phyloP scores from a whole-genome alignment of 2,888 invertebrate species.

The Spilarctia lutea region DNA sequence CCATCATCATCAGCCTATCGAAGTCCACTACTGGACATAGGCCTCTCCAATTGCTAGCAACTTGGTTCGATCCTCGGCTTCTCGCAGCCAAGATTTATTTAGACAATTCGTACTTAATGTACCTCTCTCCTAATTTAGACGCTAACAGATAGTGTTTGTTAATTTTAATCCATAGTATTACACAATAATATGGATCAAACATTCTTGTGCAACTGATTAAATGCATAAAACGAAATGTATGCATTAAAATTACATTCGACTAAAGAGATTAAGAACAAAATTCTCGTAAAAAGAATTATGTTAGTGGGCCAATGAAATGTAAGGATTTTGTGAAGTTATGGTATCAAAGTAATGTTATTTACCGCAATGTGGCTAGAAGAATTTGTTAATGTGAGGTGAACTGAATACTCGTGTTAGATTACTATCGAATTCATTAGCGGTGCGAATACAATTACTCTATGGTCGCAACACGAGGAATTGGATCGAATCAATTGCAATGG shows the following conservation, averaged over 20 bases:
- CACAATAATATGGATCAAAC: too few relatives aligned
- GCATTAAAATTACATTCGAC: background rate
- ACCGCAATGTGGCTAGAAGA: background rate
- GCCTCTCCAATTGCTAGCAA: too few relatives aligned
- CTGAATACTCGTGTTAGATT: slow-evolving; percentile 29
- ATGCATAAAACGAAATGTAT: background rate
- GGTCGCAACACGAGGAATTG: slow-evolving; percentile 56
- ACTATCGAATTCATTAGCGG: slow-evolving; percentile 34
- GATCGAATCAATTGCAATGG: slow-evolving; percentile 65
- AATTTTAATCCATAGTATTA: too few relatives aligned
- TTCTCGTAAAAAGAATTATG: background rate
- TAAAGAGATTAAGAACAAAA: background rate
- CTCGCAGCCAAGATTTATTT: too few relatives aligned
- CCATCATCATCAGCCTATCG: too few relatives aligned
- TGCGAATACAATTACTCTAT: slow-evolving; percentile 45
- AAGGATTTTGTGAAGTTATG: background rate
- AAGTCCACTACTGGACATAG: too few relatives aligned
- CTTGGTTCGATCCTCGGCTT: too few relatives aligned
- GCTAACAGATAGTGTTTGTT: too few relatives aligned
- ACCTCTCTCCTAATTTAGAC: too few relatives aligned
- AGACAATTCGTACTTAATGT: too few relatives aligned
- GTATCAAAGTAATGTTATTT: background rate
- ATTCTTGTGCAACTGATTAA: background rate
- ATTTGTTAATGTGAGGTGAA: slow-evolving; percentile 7
- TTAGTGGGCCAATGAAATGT: background rate